phyloP scores from a whole-genome alignment of 2,888 invertebrate genomes.

The Apodemia hepburni region DNA sequence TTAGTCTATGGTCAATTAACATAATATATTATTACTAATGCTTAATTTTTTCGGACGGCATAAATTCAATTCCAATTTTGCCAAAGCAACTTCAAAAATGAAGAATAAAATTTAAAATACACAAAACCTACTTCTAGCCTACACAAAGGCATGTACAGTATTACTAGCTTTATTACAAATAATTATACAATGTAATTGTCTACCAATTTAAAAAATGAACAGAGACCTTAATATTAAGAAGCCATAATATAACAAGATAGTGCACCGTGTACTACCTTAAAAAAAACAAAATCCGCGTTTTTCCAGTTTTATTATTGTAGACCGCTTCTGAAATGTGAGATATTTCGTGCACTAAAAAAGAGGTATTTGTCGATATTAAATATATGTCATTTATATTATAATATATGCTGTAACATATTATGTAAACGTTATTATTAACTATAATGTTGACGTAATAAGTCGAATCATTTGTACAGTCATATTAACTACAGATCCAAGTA shows the following conservation, averaged over 20 bases:
- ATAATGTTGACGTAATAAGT: no score
- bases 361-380: no score
- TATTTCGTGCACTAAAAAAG: no score
- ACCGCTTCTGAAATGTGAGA: background rate
- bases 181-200: slow-evolving; percentile 36
- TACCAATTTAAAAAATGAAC: slow-evolving; percentile 23
- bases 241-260: background rate
- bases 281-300: background rate
- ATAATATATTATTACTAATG: slow-evolving; percentile 9
- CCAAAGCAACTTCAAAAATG: slow-evolving; percentile 52
- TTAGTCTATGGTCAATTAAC: slow-evolving; percentile 3
- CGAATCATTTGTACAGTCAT: no score
- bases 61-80: slow-evolving; percentile 44
- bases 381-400: no score
- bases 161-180: slow-evolving; percentile 76
- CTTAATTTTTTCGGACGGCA: slow-evolving; percentile 29
- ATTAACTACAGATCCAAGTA: no score
- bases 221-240: background rate
- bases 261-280: background rate
- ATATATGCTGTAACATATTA: no score
- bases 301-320: no score
- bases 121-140: slow-evolving; percentile 14
- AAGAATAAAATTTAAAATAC: background rate
- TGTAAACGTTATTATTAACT: no score
- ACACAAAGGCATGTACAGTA: slow-evolving; percentile 69